Conservation (phyloP, 2,113 vertebrate genomes). For the Phaethornis superciliosus region DNA sequence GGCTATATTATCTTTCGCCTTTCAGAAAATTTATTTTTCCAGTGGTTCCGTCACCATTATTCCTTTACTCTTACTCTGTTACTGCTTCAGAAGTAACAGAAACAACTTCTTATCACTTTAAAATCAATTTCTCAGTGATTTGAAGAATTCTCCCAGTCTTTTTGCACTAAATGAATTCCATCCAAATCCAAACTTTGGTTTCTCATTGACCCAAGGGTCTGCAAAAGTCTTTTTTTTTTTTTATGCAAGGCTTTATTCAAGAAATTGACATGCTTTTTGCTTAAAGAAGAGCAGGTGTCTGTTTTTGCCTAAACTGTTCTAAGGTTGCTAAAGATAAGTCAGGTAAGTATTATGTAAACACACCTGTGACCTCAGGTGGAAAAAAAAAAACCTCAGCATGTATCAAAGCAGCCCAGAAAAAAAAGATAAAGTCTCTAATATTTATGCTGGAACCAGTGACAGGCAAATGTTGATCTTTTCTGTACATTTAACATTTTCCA, state of each 20-base stretch:
- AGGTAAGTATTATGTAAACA: neutral
- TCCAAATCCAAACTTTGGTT: neutral
- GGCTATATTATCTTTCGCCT: neutral
- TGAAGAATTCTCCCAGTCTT: neutral
- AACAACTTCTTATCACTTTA: neutral
- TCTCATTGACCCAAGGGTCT: neutral
- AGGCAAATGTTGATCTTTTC: neutral
- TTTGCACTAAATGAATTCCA: neutral
- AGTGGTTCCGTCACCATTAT: neutral
- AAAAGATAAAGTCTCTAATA: neutral
- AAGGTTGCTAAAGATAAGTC: neutral
- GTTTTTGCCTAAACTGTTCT: neutral
- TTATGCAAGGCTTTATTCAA: neutral
- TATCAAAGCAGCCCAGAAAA: constrained; percentile 10
- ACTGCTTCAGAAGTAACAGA: neutral
- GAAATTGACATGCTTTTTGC: neutral
- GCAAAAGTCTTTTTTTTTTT: fast-evolving
- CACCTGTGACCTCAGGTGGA: neutral
- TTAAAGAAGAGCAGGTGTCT: neutral
- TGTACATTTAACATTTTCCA: neutral
- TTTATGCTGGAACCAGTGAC: neutral
- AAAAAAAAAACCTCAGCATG: neutral
- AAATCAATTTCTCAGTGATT: neutral
- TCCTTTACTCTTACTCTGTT: neutral
- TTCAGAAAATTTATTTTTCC: neutral